These are phyloP conservation scores for Trichosurus vulpecula DNA, from an alignment of 2,797 vertebrate genomes.

Conservation along the genomic window DNA sequence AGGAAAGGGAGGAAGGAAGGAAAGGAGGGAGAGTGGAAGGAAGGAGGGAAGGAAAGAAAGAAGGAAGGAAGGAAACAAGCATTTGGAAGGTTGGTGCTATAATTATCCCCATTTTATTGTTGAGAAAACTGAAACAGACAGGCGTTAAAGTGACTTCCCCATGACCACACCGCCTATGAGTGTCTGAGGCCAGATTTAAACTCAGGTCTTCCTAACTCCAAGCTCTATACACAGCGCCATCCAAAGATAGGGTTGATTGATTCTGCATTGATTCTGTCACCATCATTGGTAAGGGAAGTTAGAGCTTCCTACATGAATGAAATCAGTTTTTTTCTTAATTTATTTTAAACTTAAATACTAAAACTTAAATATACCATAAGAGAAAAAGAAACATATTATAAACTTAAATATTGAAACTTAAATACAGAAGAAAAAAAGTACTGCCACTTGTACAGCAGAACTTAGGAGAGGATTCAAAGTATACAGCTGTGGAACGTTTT, in stretches of 20 bases:
- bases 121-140: not conserved
- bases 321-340: not conserved
- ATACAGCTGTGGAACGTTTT: no score
- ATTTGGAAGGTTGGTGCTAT: not conserved
- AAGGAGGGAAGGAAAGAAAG: accelerated
- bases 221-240: not conserved
- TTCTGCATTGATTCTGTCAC: not conserved
- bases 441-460: no score
- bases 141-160: not conserved
- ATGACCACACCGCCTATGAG: not conserved
- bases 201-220: not conserved
- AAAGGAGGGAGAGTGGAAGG: no score
- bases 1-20: not conserved
- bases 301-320: not conserved
- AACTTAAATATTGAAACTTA: no score
- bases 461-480: no score
- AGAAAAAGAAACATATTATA: no score
- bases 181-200: not conserved
- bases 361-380: no score
- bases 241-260: not conserved
- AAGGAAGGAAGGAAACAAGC: not conserved
- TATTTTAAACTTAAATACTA: no score
- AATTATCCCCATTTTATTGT: not conserved
- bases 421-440: no score
- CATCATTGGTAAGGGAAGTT: not conserved